Evolutionary conservation across 2,797 vertebrate genomes (phyloP).

Genomic region (Dendrocincla tyrannina): DNA sequence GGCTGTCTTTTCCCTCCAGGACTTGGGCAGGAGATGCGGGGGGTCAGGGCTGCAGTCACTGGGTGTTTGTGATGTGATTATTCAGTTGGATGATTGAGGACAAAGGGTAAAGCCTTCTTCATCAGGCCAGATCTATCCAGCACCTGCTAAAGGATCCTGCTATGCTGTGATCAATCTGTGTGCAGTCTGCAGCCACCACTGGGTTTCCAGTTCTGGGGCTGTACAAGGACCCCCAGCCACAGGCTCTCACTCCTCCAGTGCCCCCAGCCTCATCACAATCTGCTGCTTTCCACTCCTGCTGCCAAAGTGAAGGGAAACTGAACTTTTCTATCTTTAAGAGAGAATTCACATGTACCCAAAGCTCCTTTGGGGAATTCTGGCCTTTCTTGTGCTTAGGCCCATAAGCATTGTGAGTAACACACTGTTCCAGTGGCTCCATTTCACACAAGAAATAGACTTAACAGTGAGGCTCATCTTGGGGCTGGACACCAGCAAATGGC

Average conservation of each 20-base stretch:
- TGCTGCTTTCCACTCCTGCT: neutral
- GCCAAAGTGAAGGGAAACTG: fast-evolving
- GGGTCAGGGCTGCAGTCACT: neutral
- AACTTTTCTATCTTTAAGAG: neutral
- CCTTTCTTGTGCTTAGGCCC: neutral
- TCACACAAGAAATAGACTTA: neutral
- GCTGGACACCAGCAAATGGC: neutral
- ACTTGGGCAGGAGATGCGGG: neutral
- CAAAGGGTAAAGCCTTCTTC: neutral
- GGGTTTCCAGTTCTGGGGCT: neutral
- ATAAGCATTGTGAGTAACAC: neutral
- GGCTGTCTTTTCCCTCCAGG: neutral
- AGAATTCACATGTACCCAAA: fast-evolving
- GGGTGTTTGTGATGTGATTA: neutral
- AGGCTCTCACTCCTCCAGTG: fast-evolving
- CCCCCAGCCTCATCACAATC: neutral
- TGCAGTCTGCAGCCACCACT: fast-evolving
- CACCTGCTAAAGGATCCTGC: neutral
- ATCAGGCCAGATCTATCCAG: neutral
- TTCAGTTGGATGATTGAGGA: neutral
- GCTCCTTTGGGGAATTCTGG: neutral
- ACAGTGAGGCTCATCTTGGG: neutral
- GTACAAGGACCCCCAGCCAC: fast-evolving
- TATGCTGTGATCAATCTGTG: neutral
- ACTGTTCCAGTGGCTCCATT: neutral